Base-by-base conservation (phyloP, 2,888 invertebrate genomes). In the Mellilla xanthometata region DNA sequence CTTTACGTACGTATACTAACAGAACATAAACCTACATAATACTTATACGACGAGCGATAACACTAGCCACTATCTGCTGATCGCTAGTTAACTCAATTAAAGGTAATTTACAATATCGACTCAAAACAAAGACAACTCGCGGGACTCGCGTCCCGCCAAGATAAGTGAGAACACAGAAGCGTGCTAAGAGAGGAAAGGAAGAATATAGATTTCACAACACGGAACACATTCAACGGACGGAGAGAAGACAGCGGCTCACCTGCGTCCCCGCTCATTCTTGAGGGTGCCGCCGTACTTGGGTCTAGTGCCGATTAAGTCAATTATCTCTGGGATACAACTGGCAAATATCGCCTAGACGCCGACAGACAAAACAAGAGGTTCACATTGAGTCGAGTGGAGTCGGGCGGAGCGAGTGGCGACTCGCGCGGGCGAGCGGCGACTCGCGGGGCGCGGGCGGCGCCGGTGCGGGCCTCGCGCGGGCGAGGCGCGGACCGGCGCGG, bases 271-370 rank as follows among this genome's bases (percentile, higher is more conserved):
- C 94, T 99, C 99, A 93, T 99, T 98, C 95, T 99, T 99, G 95
- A 98, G 97, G 91, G 98, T 97, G 92, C 99, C 99, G 92, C 98
- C 98, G 94, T 99, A 99, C 94, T 99, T 99, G 93, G 99, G 98
- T 93, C 99, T 96, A 94, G 97, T 97, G 92, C 99, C 99, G 94
- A 99, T 97, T 94, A 99, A 97, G 95, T 99, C 99, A 93, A 98
- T 98, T 93, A 99, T 99, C 95, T 99, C 99, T 91, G 99, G 99
- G 93, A 99, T 98, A 95, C 98, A 99, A 95, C 98, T 98, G 93
- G 99, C 99, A 96, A 99, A 99, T 95, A 99, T 98, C 94, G 99
- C 99, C 98, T 99, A 91, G 90, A 91, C 91, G 91, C 90, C 89
- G 90, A 86, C 88, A 89, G 91, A 91, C 91, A 92, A 88, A 91